Conservation (phyloP, 2,888 invertebrate genomes). For the Luperina testacea region DNA sequence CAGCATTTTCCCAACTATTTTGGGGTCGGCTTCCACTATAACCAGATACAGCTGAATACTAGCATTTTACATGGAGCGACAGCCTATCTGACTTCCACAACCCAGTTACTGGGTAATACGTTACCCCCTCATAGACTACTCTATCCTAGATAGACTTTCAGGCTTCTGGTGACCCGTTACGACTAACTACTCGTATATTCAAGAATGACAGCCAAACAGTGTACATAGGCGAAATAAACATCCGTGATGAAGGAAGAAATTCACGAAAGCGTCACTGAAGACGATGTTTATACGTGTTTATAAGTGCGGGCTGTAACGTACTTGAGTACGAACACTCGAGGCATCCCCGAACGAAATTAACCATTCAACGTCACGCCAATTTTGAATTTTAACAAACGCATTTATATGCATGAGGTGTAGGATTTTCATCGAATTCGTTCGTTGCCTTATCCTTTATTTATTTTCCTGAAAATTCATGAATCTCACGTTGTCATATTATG, state of each 20-base stretch:
- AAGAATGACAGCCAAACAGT: background rate
- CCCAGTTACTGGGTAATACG: no score
- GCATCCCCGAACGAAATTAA: conserved; percentile 61
- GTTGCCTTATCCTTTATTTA: conserved; percentile 75
- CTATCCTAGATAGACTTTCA: no score
- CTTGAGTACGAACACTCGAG: conserved; percentile 10
- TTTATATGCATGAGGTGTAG: conserved; percentile 80
- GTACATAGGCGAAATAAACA: background rate
- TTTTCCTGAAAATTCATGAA: conserved; percentile 77
- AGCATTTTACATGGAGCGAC: no score
- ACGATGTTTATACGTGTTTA: conserved; percentile 27
- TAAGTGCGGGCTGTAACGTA: conserved; percentile 14
- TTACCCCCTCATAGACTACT: no score
- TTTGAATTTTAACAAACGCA: conserved; percentile 78
- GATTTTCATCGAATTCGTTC: conserved; percentile 74
- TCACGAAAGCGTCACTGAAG: background rate
- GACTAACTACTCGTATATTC: no score
- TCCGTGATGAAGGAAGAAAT: conserved; percentile 6
- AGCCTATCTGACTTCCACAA: no score
- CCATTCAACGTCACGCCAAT: conserved; percentile 68
- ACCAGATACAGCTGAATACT: no score
- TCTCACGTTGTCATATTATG: conserved; percentile 73
- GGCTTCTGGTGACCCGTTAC: no score
- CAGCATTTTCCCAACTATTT: no score
- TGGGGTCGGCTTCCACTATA: no score